A percentile compares a stretch with the other conserved stretches of the same genome.
Conservation (phyloP, 2,113 vertebrate species). For the Oxygymnocypris stewartii region DNA sequence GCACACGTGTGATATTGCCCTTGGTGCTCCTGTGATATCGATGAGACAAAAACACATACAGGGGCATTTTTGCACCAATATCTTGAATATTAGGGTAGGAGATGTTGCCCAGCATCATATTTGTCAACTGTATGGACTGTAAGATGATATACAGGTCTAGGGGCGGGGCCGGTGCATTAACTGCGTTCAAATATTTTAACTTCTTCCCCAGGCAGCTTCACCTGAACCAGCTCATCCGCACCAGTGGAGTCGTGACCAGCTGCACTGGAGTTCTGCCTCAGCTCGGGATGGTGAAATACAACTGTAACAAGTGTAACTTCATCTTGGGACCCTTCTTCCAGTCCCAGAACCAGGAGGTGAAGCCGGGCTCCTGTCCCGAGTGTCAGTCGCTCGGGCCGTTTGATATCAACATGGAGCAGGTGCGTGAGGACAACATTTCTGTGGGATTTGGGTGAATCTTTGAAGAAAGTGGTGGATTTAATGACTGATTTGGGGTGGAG, state of each 20-base stretch:
- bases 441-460: neutral
- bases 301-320: conserved; percentile 95
- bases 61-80: too few relatives aligned
- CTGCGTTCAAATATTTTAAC: too few relatives aligned
- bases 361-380: conserved; percentile 94
- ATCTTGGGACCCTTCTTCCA: conserved; percentile 94
- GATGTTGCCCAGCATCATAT: too few relatives aligned
- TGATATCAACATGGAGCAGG: conserved; percentile 99
- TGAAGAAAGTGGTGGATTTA: neutral
- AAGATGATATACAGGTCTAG: too few relatives aligned
- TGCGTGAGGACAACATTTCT: conserved; percentile 61
- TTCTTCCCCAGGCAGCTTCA: conserved; percentile 85
- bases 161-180: too few relatives aligned
- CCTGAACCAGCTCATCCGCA: conserved; percentile 96
- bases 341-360: conserved; percentile 98
- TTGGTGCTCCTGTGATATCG: too few relatives aligned
- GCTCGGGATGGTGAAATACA: conserved; percentile 97
- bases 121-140: too few relatives aligned
- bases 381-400: conserved; percentile 95
- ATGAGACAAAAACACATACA: too few relatives aligned
- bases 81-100: too few relatives aligned
- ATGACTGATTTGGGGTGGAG: too few relatives aligned
- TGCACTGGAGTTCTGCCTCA: conserved; percentile 94
- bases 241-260: conserved; percentile 93
- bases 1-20: too few relatives aligned